Conservation (phyloP, 2,888 invertebrate genomes). For the Ichneumoninae sp. region DNA sequence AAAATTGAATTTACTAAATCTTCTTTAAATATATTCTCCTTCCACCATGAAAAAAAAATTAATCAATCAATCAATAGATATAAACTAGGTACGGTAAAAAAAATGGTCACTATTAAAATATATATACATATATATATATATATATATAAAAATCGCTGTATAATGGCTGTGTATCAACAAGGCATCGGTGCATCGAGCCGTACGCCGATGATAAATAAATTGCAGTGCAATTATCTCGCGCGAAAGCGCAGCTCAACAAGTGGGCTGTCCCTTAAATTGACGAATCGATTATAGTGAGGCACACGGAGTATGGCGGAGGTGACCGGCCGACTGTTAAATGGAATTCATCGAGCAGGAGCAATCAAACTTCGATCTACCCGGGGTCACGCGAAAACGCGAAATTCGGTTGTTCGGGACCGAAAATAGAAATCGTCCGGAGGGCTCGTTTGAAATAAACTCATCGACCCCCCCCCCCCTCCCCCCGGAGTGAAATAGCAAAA, state of each 20-base stretch:
- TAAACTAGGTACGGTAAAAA: too few relatives aligned
- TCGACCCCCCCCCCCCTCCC: too few relatives aligned
- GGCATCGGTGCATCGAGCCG: neutral
- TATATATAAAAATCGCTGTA: neutral
- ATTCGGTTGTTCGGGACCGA: neutral
- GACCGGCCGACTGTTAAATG: conserved; percentile 23
- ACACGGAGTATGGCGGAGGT: neutral
- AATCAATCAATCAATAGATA: too few relatives aligned
- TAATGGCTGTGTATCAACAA: neutral
- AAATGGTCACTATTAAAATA: neutral
- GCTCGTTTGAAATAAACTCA: neutral
- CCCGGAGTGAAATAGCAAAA: neutral
- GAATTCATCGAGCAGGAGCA: conserved; percentile 22
- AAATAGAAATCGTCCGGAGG: neutral
- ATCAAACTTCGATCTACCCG: conserved; percentile 27
- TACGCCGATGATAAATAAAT: neutral
- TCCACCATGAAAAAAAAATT: too few relatives aligned
- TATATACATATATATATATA: too few relatives aligned
- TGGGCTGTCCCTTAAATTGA: conserved; percentile 34
- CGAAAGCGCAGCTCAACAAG: conserved; percentile 49
- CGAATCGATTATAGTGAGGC: conserved; percentile 28
- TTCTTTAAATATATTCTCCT: too few relatives aligned
- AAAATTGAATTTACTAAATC: too few relatives aligned
- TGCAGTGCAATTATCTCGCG: conserved; percentile 4
- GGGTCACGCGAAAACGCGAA: conserved; percentile 9